Evolutionary conservation across 2,113 vertebrate species (phyloP).

Genomic region (Paradoxurus hermaphroditus): DNA sequence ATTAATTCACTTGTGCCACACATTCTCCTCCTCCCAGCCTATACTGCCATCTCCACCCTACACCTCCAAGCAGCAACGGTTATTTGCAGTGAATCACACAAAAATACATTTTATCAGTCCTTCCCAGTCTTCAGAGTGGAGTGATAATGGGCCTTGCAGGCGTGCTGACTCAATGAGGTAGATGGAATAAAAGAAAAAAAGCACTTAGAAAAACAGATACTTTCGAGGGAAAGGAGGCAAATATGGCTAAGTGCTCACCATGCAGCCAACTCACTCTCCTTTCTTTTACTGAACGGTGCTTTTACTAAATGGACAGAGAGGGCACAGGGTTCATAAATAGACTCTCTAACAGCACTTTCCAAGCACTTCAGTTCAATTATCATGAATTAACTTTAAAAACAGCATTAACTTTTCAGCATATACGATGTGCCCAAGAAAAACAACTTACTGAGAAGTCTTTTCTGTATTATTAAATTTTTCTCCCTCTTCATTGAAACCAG

Average conservation of each 20-base stretch:
- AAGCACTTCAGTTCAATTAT: slow-evolving; percentile 76
- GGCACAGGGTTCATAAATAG: slow-evolving; percentile 71
- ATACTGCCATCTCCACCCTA: neutral
- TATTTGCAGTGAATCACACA: slow-evolving; percentile 56
- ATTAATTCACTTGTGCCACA: neutral
- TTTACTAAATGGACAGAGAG: slow-evolving; percentile 73
- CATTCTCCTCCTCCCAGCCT: neutral
- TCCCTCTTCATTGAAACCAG: neutral
- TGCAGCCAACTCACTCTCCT: slow-evolving; percentile 43
- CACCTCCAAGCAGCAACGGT: neutral
- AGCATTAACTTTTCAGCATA: slow-evolving; percentile 77
- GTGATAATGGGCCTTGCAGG: slow-evolving; percentile 74
- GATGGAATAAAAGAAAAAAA: slow-evolving; percentile 56
- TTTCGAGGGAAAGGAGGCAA: slow-evolving; percentile 58
- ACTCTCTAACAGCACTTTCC: slow-evolving; percentile 70
- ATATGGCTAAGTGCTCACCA: slow-evolving; percentile 58
- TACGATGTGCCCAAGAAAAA: slow-evolving; percentile 69
- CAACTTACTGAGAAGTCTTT: slow-evolving; percentile 51
- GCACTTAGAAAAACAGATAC: slow-evolving; percentile 72
- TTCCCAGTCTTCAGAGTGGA: slow-evolving; percentile 72
- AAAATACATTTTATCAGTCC: slow-evolving; percentile 77
- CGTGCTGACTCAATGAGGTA: slow-evolving; percentile 78
- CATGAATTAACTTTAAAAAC: slow-evolving; percentile 81
- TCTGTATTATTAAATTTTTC: slow-evolving; percentile 50
- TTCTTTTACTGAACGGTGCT: slow-evolving; percentile 56